A percentile compares a stretch with the other conserved stretches of the same genome.
Evolutionary conservation across 2,888 invertebrate genomes (phyloP).

Genomic region (Euzophera pinguis): DNA sequence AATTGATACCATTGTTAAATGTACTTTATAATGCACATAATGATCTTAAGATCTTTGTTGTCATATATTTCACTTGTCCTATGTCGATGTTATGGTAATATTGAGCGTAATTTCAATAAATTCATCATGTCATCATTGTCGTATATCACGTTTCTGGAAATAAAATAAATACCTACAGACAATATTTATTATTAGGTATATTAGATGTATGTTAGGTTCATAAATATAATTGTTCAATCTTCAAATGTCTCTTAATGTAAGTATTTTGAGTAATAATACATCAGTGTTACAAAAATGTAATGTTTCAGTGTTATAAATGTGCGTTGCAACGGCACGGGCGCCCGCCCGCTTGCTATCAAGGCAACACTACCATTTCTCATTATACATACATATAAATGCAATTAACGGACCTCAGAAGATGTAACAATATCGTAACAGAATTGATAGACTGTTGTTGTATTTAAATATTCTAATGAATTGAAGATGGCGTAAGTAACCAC

Average conservation of each 20-base stretch:
- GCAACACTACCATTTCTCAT: conserved; percentile 27
- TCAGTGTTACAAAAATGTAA: conserved; percentile 56
- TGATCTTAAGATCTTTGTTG: conserved; percentile 45
- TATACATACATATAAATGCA: conserved; percentile 26
- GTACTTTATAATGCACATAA: conserved; percentile 56
- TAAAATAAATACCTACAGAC: too few species aligned
- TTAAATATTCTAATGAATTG: conserved; percentile 48
- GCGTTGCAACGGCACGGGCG: conserved; percentile 28
- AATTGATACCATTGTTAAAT: conserved; percentile 48
- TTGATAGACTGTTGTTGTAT: conserved; percentile 53
- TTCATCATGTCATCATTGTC: conserved; percentile 40
- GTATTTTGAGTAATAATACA: conserved; percentile 66
- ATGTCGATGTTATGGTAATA: conserved; percentile 61
- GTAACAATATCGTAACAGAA: conserved; percentile 37
- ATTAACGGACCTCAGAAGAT: conserved; percentile 36
- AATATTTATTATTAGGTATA: conserved; percentile 81
- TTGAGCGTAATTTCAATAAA: conserved; percentile 46
- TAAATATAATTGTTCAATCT: conserved; percentile 77
- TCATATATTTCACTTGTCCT: conserved; percentile 47
- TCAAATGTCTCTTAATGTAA: conserved; percentile 76
- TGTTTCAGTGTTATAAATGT: conserved; percentile 53
- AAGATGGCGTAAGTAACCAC: conserved; percentile 33
- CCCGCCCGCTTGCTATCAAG: conserved; percentile 17
- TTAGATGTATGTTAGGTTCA: conserved; percentile 76
- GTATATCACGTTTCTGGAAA: conserved; percentile 70